Evolutionary conservation across 1,140 invertebrate genomes (phyloP), one percentile per base, ranked within the genome.

Genomic region (Rhynchophorus ferrugineus): DNA sequence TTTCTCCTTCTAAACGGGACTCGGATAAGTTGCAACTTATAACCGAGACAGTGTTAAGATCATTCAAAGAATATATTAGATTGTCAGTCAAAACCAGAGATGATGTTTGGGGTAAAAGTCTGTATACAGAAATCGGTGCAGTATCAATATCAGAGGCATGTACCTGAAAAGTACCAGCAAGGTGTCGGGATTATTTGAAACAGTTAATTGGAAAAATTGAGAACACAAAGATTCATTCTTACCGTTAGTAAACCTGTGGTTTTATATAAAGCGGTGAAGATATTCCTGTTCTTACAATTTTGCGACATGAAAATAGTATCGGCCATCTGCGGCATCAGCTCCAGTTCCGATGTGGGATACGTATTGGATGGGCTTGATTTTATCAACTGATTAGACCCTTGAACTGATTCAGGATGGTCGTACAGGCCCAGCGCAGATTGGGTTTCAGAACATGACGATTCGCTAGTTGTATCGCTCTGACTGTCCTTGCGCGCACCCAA

Each of bases 111-210:
- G 73, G 65, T 33, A 81, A 79, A 51, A 88, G 70, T 71, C 83
- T 84, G 68, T 87, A 83, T 3, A 83, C 72, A 66, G 80, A 83
- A 42, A 85, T 61, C 3, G 84, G 83, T 52, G 77, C 75, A 37
- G 78, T 68, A 54, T 80, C 79, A 34, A 83, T 71, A 62, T 81
- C 77, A 50, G 80, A 78, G 62, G 74, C 77, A 59, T 83, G 78
- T 56, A 83, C 69, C 76, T 80, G 56, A 54, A 73, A 16, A 35
- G 22, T 22, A 50, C 18, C 13, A 19, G 8, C 24, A 9, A 45
- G 3, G 34, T 33, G 20, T 18, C 6, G 7, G 9, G 11, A 18
- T 18, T 7, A 18, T 7, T 18, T 6, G 16, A 38, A 48, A 13
- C 5, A 29, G 24, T 29, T 29, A 11, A 11, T 5, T 38, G 5